Evolutionary conservation across 2,113 vertebrate species (phyloP).

Genomic region (Myotis yumanensis): DNA sequence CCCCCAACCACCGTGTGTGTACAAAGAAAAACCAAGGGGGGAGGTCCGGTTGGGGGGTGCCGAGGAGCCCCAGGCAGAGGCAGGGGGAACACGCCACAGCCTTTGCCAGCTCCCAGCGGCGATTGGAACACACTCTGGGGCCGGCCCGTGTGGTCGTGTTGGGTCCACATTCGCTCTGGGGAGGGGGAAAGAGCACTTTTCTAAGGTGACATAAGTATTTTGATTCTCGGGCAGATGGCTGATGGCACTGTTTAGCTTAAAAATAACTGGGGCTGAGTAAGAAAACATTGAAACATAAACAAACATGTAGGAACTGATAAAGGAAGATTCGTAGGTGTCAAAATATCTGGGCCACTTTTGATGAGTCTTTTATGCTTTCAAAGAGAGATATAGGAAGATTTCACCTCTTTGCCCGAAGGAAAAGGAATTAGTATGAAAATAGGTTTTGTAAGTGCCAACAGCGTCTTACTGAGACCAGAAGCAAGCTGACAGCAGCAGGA

Average conservation of each 20-base stretch:
- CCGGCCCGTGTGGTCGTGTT: neutral
- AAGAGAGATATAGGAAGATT: slow-evolving; percentile 33
- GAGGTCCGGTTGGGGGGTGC: neutral
- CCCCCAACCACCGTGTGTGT: neutral
- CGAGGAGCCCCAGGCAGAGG: neutral
- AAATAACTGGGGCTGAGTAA: slow-evolving; percentile 2
- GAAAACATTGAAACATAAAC: neutral
- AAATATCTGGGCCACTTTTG: slow-evolving; percentile 30
- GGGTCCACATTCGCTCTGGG: slow-evolving; percentile 28
- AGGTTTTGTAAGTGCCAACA: slow-evolving; percentile 72
- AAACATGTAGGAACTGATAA: neutral
- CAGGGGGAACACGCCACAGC: slow-evolving; percentile 47
- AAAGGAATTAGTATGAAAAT: slow-evolving; percentile 53
- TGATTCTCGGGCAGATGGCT: slow-evolving; percentile 27
- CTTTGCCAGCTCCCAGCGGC: slow-evolving; percentile 22
- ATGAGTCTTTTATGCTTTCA: slow-evolving; percentile 1
- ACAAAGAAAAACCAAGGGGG: slow-evolving; percentile 45
- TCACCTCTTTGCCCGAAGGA: slow-evolving; percentile 43
- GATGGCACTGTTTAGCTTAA: slow-evolving; percentile 46
- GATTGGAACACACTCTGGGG: neutral
- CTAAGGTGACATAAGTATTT: slow-evolving; percentile 36
- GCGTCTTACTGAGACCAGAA: slow-evolving; percentile 77
- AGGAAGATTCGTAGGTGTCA: slow-evolving; percentile 11
- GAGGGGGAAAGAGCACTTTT: neutral
- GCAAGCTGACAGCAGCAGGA: slow-evolving; percentile 82